These are phyloP conservation scores for Circaetus cinerascens DNA, from an alignment of 2,113 vertebrate species.

Conservation along the genomic window DNA sequence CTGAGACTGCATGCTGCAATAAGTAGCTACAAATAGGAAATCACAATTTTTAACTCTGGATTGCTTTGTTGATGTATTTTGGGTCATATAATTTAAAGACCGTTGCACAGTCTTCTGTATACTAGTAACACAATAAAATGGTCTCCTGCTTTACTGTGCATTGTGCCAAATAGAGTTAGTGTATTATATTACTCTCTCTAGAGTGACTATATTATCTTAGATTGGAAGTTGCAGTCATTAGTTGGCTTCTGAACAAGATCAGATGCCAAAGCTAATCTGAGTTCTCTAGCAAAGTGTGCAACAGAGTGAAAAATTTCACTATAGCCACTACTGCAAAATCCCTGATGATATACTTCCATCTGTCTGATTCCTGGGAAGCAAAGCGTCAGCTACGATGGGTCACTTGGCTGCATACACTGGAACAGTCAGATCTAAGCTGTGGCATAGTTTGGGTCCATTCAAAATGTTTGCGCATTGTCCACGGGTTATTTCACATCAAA, in stretches of 20 bases:
- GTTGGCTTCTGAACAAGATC: conserved; percentile 47
- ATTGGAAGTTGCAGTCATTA: conserved; percentile 54
- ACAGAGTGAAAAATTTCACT: conserved; percentile 54
- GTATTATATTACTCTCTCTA: conserved; percentile 16
- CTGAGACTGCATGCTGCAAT: not conserved
- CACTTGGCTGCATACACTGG: not conserved
- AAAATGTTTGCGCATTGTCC: not conserved
- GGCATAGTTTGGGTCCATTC: not conserved
- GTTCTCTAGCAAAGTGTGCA: conserved; percentile 45
- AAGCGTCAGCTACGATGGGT: not conserved
- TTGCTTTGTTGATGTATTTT: conserved; percentile 29
- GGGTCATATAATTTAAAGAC: conserved; percentile 24
- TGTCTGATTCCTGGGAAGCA: conserved; percentile 51
- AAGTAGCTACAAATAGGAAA: not conserved
- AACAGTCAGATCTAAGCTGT: not conserved
- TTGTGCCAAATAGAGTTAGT: conserved; percentile 26
- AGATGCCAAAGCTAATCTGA: conserved; percentile 51
- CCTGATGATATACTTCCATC: conserved; percentile 12
- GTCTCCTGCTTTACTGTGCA: conserved; percentile 6
- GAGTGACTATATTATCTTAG: conserved; percentile 30
- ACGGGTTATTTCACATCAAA: not conserved
- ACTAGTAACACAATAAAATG: conserved; percentile 3
- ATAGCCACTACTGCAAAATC: conserved; percentile 14
- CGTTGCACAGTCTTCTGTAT: not conserved
- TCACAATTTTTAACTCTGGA: not conserved